Evolutionary conservation across 2,888 invertebrate genomes (phyloP).

Genomic region (Brachylomia viminalis): DNA sequence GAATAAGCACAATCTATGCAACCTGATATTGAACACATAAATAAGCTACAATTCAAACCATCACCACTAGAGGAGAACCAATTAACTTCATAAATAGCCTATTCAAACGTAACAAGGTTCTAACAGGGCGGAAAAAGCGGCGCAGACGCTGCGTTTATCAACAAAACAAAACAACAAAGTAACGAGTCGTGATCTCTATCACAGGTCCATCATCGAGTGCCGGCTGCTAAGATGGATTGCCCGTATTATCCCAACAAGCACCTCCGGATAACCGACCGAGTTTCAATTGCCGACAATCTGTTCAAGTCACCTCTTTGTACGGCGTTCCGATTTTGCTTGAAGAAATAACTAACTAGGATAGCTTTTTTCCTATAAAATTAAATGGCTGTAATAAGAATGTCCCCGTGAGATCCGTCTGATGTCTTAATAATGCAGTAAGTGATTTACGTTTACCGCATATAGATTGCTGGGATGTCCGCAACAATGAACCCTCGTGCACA

Average conservation of each 20-base stretch:
- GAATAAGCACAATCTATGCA: conserved; percentile 24
- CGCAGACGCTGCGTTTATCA: conserved; percentile 80
- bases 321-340: conserved; percentile 78
- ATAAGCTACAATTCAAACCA: conserved; percentile 73
- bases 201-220: conserved; percentile 86
- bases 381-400: conserved; percentile 64
- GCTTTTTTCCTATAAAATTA: conserved; percentile 72
- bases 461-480: conserved; percentile 43
- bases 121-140: conserved; percentile 82
- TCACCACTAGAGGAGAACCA: conserved; percentile 76
- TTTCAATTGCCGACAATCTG: conserved; percentile 85
- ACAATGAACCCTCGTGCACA: conserved; percentile 26
- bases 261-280: conserved; percentile 78
- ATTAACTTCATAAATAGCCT: conserved; percentile 83
- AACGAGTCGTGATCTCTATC: conserved; percentile 87
- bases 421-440: conserved; percentile 36
- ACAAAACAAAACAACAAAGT: conserved; percentile 86
- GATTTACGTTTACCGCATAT: conserved; percentile 50
- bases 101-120: conserved; percentile 87
- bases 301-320: conserved; percentile 78
- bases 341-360: conserved; percentile 76
- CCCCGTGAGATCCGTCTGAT: conserved; percentile 37
- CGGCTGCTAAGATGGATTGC: conserved; percentile 85
- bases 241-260: conserved; percentile 86
- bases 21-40: conserved; percentile 65